These are phyloP conservation scores for Caprella mutica DNA, from an alignment of 2,888 invertebrate genomes.

Conservation along the genomic window DNA sequence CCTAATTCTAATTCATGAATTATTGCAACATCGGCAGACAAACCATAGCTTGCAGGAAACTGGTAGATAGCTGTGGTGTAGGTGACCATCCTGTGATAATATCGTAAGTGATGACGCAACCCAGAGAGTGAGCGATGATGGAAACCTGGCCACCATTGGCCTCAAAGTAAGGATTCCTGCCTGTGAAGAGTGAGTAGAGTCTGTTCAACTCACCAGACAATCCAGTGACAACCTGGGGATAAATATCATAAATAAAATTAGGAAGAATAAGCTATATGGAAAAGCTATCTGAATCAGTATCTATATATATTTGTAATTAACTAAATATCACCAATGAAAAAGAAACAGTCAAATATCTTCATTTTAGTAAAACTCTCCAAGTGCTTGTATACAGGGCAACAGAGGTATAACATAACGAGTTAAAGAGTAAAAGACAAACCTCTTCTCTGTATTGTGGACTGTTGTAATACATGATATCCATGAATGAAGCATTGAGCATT, in stretches of 20 bases:
- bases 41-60: conserved; percentile 14
- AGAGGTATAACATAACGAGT: neutral
- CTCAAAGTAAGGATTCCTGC: conserved; percentile 53
- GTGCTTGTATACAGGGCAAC: neutral
- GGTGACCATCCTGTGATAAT: conserved; percentile 53
- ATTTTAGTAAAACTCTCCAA: neutral
- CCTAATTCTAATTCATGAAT: no score
- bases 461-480: conserved; percentile 63
- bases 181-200: conserved; percentile 52
- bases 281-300: neutral
- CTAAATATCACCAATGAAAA: neutral
- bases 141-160: conserved; percentile 51
- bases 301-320: neutral
- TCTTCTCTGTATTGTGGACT: conserved; percentile 57
- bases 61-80: conserved; percentile 28
- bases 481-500: conserved; percentile 55
- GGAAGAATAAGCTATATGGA: neutral
- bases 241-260: neutral
- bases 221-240: conserved; percentile 48
- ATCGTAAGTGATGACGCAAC: conserved; percentile 57
- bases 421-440: conserved; percentile 40
- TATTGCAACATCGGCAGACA: no score
- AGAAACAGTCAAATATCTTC: neutral
- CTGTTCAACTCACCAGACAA: conserved; percentile 52
- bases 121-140: conserved; percentile 57